phyloP scores from a whole-genome alignment of 2,888 invertebrate species.

The Drosophila percnosoma region DNA sequence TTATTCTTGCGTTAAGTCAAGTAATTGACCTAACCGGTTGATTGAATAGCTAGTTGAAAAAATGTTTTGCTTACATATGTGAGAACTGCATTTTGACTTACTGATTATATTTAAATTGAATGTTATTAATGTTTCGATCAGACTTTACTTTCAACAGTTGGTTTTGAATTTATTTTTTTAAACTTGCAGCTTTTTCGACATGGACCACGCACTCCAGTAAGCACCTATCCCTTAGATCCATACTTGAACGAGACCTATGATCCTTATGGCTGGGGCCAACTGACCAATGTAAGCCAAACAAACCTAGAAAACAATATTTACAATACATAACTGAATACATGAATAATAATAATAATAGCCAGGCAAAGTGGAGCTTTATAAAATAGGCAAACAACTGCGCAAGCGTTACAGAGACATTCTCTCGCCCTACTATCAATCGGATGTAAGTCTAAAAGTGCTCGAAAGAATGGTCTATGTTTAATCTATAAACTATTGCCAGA shows the following conservation, averaged over 20 bases:
- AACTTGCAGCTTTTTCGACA: slow-evolving; percentile 89
- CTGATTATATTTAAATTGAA: neutral
- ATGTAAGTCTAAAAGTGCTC: slow-evolving; percentile 73
- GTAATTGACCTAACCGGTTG: neutral
- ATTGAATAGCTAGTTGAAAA: neutral
- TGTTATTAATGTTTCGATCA: neutral
- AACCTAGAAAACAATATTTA: no score
- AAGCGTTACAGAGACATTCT: slow-evolving; percentile 87
- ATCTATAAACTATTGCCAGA: slow-evolving; percentile 49
- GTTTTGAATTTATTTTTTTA: neutral
- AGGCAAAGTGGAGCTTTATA: slow-evolving; percentile 88
- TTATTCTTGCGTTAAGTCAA: neutral
- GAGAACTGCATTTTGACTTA: neutral
- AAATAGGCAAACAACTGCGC: slow-evolving; percentile 88
- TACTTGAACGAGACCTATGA: slow-evolving; percentile 87
- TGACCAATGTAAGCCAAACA: slow-evolving; percentile 88
- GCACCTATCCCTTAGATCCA: slow-evolving; percentile 90
- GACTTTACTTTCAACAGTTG: neutral
- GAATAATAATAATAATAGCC: slow-evolving; percentile 83
- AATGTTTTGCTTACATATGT: no score
- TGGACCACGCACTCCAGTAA: slow-evolving; percentile 91
- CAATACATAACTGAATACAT: neutral
- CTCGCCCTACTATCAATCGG: slow-evolving; percentile 86
- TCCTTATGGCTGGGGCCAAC: slow-evolving; percentile 92
- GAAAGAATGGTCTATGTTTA: neutral